These are phyloP conservation scores for Choreutis nemorana DNA, from an alignment of 2,888 invertebrate species.

Conservation along the genomic window DNA sequence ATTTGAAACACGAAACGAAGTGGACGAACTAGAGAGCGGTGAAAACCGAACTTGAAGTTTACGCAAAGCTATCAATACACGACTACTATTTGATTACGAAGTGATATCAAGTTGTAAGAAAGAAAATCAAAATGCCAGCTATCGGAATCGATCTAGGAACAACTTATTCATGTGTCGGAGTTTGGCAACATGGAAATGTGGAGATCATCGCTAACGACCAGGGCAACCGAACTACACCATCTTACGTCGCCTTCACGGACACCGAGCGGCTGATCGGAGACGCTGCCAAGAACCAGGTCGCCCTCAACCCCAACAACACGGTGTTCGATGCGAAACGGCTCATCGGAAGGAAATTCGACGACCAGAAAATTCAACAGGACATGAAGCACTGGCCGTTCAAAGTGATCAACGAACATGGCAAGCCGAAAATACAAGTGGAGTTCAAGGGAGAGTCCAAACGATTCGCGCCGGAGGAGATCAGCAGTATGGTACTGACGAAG, in stretches of 20 bases:
- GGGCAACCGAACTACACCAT: slow-evolving; percentile 69
- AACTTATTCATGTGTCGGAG: slow-evolving; percentile 64
- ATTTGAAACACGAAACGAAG: slow-evolving; percentile 38
- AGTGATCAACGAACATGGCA: slow-evolving; percentile 61
- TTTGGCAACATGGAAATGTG: slow-evolving; percentile 72
- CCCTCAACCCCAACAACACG: slow-evolving; percentile 71
- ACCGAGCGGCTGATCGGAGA: slow-evolving; percentile 64
- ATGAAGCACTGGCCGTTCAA: slow-evolving; percentile 79
- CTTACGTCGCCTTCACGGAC: slow-evolving; percentile 70
- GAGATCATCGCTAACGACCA: slow-evolving; percentile 67
- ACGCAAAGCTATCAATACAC: no score
- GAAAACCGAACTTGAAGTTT: slow-evolving; percentile 28
- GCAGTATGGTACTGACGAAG: slow-evolving; percentile 74
- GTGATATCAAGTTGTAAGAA: no score
- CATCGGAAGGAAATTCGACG: slow-evolving; percentile 72
- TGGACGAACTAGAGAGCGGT: no score
- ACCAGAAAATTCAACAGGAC: slow-evolving; percentile 71
- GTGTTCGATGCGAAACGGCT: slow-evolving; percentile 76
- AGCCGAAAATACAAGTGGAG: slow-evolving; percentile 66
- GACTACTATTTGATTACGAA: no score
- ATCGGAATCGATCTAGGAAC: slow-evolving; percentile 66
- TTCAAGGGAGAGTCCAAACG: slow-evolving; percentile 60
- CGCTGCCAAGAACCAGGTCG: slow-evolving; percentile 66
- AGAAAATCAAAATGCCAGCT: slow-evolving; percentile 46
- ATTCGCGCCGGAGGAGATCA: slow-evolving; percentile 68